These are phyloP conservation scores for Fistularia commersonii DNA, from an alignment of 2,797 vertebrate genomes.

Conservation along the genomic window DNA sequence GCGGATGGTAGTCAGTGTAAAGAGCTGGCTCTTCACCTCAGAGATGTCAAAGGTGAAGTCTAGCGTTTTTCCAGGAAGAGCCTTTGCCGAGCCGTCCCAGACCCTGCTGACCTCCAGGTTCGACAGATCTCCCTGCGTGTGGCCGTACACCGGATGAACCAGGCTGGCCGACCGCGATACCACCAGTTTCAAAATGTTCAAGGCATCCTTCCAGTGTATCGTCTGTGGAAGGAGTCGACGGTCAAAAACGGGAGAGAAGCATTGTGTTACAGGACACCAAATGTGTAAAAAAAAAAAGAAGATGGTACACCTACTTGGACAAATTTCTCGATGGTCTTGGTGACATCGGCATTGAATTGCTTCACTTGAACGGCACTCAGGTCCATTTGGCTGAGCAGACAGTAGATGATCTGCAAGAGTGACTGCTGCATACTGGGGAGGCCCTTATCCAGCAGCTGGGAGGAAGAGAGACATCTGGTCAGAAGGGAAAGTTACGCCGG, in stretches of 20 bases:
- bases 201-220: slow-evolving; percentile 93
- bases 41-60: slow-evolving; percentile 99
- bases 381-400: slow-evolving; percentile 96
- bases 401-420: slow-evolving; percentile 95
- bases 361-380: slow-evolving; percentile 90
- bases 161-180: slow-evolving; percentile 96
- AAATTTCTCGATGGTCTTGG: slow-evolving; percentile 97
- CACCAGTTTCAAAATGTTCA: slow-evolving; percentile 95
- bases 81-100: slow-evolving; percentile 94
- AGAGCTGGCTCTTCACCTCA: slow-evolving; percentile 76
- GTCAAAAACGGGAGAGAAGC: neutral
- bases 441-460: slow-evolving; percentile 92
- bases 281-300: neutral
- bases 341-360: slow-evolving; percentile 93
- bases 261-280: neutral
- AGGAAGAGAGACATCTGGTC: slow-evolving; percentile 3
- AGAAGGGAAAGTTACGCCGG: neutral
- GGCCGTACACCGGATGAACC: slow-evolving; percentile 87
- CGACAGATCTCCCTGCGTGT: slow-evolving; percentile 86
- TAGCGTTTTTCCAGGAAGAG: slow-evolving; percentile 94
- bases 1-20: too few relatives aligned
- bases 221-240: slow-evolving; percentile 71
- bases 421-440: slow-evolving; percentile 96
- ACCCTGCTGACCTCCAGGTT: slow-evolving; percentile 94
- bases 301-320: slow-evolving; percentile 80